Evolutionary conservation across 2,797 vertebrate genomes (phyloP).

Genomic region (Spinibarbus caldwelli): DNA sequence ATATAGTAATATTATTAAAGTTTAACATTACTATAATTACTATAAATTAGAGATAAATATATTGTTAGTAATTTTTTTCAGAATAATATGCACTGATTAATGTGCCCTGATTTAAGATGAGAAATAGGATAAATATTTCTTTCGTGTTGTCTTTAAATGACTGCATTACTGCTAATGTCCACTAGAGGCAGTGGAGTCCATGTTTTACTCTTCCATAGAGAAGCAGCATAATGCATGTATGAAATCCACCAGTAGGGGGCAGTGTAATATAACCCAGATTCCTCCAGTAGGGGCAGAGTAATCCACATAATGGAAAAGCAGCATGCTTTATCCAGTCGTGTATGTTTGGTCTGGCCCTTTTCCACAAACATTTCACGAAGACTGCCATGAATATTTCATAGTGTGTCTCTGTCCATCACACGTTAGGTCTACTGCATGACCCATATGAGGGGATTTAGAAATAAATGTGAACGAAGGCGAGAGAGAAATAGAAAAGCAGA

Average conservation of each 20-base stretch:
- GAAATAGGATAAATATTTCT: neutral
- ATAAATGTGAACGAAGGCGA: slow-evolving; percentile 42
- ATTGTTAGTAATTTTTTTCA: too few relatives aligned
- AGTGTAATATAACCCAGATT: neutral
- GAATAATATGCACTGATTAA: neutral
- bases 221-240: neutral
- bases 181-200: slow-evolving; percentile 38
- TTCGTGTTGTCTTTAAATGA: neutral
- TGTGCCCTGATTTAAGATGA: neutral
- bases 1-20: too few relatives aligned
- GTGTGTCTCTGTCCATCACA: slow-evolving; percentile 58
- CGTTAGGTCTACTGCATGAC: slow-evolving; percentile 56
- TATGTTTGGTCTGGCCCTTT: slow-evolving; percentile 32
- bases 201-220: neutral
- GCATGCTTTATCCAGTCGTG: neutral
- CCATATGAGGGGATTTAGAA: slow-evolving; percentile 45
- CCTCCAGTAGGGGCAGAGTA: slow-evolving; percentile 27
- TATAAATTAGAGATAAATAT: too few relatives aligned
- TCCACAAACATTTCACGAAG: slow-evolving; percentile 40
- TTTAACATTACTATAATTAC: too few relatives aligned
- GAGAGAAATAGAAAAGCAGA: slow-evolving; percentile 1
- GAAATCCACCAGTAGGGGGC: slow-evolving; percentile 5
- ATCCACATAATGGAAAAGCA: neutral
- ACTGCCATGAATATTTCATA: slow-evolving; percentile 62
- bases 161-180: neutral